Evolutionary conservation across 1,140 invertebrate genomes (phyloP).

Genomic region (Metopolophium dirhodum): DNA sequence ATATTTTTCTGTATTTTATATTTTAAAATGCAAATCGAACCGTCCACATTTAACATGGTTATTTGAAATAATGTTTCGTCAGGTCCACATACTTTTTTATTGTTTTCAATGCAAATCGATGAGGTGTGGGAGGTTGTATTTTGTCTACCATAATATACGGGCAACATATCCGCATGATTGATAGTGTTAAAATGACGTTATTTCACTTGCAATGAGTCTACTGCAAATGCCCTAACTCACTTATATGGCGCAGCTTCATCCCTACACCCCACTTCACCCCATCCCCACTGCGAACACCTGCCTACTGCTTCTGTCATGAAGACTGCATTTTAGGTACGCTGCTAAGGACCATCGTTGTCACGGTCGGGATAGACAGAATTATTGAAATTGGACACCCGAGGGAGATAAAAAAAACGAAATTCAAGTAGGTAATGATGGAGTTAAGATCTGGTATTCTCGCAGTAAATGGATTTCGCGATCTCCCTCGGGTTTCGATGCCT

Average conservation of each 20-base stretch:
- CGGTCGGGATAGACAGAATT: not conserved
- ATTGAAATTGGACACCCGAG: not conserved
- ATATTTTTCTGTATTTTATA: no score
- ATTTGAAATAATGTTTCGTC: not conserved
- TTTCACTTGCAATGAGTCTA: not conserved
- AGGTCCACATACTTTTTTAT: not conserved
- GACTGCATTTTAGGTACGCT: not conserved
- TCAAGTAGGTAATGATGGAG: not conserved
- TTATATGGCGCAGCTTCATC: not conserved
- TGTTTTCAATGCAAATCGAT: not conserved
- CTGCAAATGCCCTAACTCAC: not conserved
- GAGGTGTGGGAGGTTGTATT: not conserved
- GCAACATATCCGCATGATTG: not conserved
- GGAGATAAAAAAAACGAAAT: not conserved
- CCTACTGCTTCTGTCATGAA: not conserved
- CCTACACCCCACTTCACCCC: no score
- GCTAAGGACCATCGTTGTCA: not conserved
- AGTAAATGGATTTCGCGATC: not conserved
- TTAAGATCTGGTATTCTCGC: not conserved
- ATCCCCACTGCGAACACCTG: no score
- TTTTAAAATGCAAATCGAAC: not conserved
- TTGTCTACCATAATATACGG: not conserved
- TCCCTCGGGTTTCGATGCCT: not conserved
- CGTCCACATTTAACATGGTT: not conserved
- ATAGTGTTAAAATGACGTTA: not conserved